Evolutionary conservation across 1,140 invertebrate genomes (phyloP), one percentile per base, ranked within the genome.

Genomic region (Platorchestia sp.): DNA sequence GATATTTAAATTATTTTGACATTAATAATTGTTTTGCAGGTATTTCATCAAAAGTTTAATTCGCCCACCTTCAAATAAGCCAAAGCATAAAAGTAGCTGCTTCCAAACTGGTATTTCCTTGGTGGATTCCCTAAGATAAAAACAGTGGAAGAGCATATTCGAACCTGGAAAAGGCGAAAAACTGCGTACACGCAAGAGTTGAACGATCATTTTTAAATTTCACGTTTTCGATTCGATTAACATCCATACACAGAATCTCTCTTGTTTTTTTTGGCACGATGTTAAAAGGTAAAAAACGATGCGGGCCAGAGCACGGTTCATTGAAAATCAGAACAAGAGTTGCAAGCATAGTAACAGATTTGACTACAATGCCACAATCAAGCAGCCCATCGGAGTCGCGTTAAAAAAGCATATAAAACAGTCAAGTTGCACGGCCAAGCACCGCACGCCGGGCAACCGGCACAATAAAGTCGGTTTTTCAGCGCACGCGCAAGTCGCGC

Each of bases 291-390:
- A 75, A 36, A 75, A 75, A 1, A 3, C 14, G 10, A 36, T 45
- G 43, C 91, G 45, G 43, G 45, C 43, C 0, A 3, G 7, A 45
- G 43, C 91, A 93, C 0, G 40, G 45, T 40, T 93, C 43, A 93
- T 45, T 45, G 43, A 93, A 93, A 93, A 93, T 5, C 45, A 10
- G 91, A 16, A 93, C 45, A 90, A 90, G 41, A 44, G 91, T 93
- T 93, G 91, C 91, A 93, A n/a, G 45, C 91, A 14, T 44, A 41
- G 91, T 47, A 93, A 93, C 44, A 93, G 91, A 93, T 93, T 93
- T 40, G 10, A 40, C 44, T 3, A 93, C 91, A 93, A 93, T 47
- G 45, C 44, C 40, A 44, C 91, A 93, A 93, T 93, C 91, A 93
- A 93, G 41, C 45, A 44, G 27, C 44, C 91, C 6, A 93, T 45